Base-by-base conservation (phyloP, 2,888 invertebrate species). In the Crioceris asparagi region DNA sequence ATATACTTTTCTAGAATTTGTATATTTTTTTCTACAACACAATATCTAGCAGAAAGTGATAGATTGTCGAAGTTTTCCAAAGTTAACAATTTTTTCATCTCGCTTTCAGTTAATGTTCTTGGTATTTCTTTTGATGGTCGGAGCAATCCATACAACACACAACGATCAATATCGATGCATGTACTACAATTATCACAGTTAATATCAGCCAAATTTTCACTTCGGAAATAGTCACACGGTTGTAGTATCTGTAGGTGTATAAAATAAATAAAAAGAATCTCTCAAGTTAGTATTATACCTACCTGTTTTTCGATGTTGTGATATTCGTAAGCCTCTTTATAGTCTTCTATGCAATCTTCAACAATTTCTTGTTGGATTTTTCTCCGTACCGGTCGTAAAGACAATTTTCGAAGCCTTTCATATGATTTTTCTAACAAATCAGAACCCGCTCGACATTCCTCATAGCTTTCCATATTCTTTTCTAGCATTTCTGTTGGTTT, bases 11-110 rank as follows among this genome's bases (percentile, higher is more conserved):
- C 56, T 29, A 60, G 52, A 26, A 54, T 47, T 16, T 54, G 40
- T 3, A 59, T 42, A 35, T 57, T 54, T 10, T 51, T 50, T 25
- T 49, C 47, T 18, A 64, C 39, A n/a, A 61, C 56, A 17, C 48
- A 46, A 40, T 59, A 52, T 41, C 62, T 50, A 34, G 56, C 53
- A 21, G 51, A 50, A n/a, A 59, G 38, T 7, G 56, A 55, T 30
- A 62, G 44, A 46, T 60, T 60, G 27, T 59, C 56, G 39, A 61
- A 59, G 47, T 64, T 64, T 30, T 56, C 51, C 10, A 59, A 45
- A 19, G 49, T 52, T 18, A 64, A 41, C 17, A 64, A 36, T 35
- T 40, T 45, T 23, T 45, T 42, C 38, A 53, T 54, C 44, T 62
- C 58, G 4, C 53, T 46, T 10, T 52, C 47, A 4, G 49, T 55